These are phyloP conservation scores for Ennomos erosarius DNA, from an alignment of 2,888 invertebrate genomes.

Conservation along the genomic window DNA sequence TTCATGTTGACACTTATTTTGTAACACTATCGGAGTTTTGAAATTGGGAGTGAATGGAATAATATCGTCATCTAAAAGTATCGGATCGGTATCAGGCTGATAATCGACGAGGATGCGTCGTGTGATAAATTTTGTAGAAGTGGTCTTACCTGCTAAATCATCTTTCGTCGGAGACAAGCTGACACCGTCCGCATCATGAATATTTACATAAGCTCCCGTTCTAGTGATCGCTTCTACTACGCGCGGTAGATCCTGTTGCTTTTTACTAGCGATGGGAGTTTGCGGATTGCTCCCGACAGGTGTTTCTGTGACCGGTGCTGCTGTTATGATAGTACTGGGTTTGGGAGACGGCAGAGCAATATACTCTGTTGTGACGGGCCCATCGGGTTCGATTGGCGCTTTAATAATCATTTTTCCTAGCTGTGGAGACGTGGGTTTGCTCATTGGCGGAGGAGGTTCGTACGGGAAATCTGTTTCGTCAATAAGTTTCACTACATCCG, in stretches of 20 bases:
- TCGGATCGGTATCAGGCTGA: constrained; percentile 56
- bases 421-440: constrained; percentile 87
- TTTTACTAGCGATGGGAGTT: constrained; percentile 60
- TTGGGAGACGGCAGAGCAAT: constrained; percentile 84
- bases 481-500: constrained; percentile 69
- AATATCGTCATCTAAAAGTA: constrained; percentile 60
- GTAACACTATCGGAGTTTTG: constrained; percentile 75
- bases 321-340: constrained; percentile 87
- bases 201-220: constrained; percentile 89
- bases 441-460: constrained; percentile 68
- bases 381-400: constrained; percentile 78
- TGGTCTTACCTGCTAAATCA: constrained; percentile 89
- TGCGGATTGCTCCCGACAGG: constrained; percentile 54
- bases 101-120: constrained; percentile 50
- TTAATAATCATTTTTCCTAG: constrained; percentile 87
- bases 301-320: constrained; percentile 74
- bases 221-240: constrained; percentile 79
- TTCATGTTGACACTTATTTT: constrained; percentile 66
- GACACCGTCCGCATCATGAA: constrained; percentile 87
- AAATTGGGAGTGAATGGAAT: constrained; percentile 78
- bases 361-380: constrained; percentile 82
- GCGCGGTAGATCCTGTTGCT: constrained; percentile 69
- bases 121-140: constrained; percentile 58
- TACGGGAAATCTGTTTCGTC: constrained; percentile 81
- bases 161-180: constrained; percentile 86